These are phyloP conservation scores for Cervus canadensis DNA, from an alignment of 2,113 vertebrate genomes.

Conservation along the genomic window DNA sequence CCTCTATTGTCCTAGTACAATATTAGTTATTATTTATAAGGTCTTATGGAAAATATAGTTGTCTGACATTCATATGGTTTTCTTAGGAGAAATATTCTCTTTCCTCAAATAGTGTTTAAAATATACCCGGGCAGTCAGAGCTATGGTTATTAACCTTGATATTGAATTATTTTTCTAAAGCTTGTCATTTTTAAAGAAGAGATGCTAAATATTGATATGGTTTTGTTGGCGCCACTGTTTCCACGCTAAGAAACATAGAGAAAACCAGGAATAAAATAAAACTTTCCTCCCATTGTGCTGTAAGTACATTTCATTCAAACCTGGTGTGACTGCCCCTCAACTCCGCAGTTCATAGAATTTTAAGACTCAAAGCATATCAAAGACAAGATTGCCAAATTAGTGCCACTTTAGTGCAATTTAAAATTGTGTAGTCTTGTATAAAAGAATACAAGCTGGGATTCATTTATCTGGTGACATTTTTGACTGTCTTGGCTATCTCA, in stretches of 20 bases:
- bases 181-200: conserved; percentile 42
- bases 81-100: conserved; percentile 32
- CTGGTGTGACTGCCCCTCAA: conserved; percentile 15
- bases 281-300: conserved; percentile 27
- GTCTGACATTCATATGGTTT: conserved; percentile 41
- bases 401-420: conserved; percentile 66
- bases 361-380: conserved; percentile 48
- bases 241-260: background rate
- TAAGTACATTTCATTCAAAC: conserved; percentile 65
- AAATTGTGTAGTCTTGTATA: conserved; percentile 47
- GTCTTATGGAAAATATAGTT: conserved; percentile 26
- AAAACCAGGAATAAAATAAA: conserved; percentile 60
- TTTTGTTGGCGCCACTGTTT: conserved; percentile 36
- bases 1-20: conserved; percentile 49
- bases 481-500: conserved; percentile 34
- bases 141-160: conserved; percentile 62
- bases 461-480: conserved; percentile 51
- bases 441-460: conserved; percentile 52
- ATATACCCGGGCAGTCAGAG: background rate
- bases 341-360: conserved; percentile 17
- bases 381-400: conserved; percentile 70
- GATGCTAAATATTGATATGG: conserved; percentile 58
- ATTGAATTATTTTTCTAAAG: conserved; percentile 54
- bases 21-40: conserved; percentile 70
- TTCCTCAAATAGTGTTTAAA: conserved; percentile 47